Percentiles rank a stretch among this genome's conserved stretches.
phyloP scores from a whole-genome alignment of 2,797 vertebrate species.

The Catharus ustulatus region DNA sequence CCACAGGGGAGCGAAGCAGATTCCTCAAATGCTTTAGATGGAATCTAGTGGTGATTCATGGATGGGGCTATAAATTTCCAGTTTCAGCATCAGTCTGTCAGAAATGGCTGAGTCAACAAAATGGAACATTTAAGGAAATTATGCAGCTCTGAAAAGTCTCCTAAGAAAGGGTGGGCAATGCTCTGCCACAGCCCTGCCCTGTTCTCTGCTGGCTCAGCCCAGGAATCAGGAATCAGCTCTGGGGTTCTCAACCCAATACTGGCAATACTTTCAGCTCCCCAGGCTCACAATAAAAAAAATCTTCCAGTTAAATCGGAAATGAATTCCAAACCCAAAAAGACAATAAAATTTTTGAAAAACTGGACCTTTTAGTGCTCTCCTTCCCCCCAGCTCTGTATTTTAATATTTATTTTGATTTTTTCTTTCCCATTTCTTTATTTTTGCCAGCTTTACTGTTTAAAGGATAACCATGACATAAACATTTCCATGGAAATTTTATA shows the following conservation, averaged over 20 bases:
- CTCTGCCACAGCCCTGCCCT: background rate
- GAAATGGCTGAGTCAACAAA: background rate
- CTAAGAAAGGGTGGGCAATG: background rate
- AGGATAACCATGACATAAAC: background rate
- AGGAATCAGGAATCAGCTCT: accelerated
- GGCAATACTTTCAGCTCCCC: background rate
- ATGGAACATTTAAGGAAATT: background rate
- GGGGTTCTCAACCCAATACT: background rate
- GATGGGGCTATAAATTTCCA: background rate
- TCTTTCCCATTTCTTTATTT: background rate
- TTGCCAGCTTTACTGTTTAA: background rate
- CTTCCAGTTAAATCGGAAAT: background rate
- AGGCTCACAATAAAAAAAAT: background rate
- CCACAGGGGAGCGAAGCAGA: background rate
- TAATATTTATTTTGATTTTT: background rate
- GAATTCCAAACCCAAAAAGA: background rate
- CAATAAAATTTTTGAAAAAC: background rate
- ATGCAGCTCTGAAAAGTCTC: background rate
- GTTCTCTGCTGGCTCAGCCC: background rate
- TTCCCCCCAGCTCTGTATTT: accelerated
- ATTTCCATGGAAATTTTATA: background rate
- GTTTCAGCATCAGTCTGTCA: background rate
- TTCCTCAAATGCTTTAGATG: slow-evolving; percentile 3
- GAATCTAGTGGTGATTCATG: background rate
- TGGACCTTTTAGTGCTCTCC: background rate